Evolutionary conservation across 2,888 invertebrate genomes (phyloP).

Genomic region (Synergus japonicus): DNA sequence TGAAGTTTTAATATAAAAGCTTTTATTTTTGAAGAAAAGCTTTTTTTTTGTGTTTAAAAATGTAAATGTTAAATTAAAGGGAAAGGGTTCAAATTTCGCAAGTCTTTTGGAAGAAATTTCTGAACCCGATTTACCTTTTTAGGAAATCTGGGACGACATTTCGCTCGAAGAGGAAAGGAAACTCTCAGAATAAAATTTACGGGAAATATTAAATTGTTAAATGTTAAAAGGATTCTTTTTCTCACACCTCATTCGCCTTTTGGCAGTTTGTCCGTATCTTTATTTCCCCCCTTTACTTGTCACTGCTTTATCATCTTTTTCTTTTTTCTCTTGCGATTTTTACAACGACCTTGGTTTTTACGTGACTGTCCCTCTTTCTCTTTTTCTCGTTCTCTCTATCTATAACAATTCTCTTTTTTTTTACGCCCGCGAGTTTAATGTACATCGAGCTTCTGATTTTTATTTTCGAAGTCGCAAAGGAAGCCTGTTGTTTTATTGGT

Average conservation of each 20-base stretch:
- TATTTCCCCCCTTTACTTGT: conserved; percentile 50
- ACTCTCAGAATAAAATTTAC: conserved; percentile 11
- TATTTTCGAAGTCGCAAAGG: conserved; percentile 17
- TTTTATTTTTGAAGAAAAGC: no score
- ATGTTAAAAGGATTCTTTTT: background rate
- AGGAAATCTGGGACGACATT: conserved; percentile 36
- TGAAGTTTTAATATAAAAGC: no score
- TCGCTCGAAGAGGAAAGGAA: conserved; percentile 24
- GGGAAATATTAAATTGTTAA: background rate
- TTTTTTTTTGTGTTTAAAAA: background rate
- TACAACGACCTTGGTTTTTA: conserved; percentile 21
- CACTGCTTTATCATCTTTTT: conserved; percentile 60
- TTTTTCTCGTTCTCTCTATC: background rate
- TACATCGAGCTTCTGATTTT: background rate
- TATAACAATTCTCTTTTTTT: background rate
- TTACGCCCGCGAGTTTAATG: conserved; percentile 22
- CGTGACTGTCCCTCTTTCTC: background rate
- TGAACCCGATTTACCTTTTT: conserved; percentile 32
- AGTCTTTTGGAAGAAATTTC: conserved; percentile 10
- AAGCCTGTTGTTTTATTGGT: conserved; percentile 10
- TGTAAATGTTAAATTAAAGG: background rate
- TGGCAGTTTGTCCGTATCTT: conserved; percentile 54
- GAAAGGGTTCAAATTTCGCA: background rate
- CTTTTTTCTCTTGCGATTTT: conserved; percentile 29
- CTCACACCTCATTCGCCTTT: conserved; percentile 47